Evolutionary conservation across 2,797 vertebrate genomes (phyloP), one percentile per base, ranked within the genome.

Genomic region (Sparidentex hasta): DNA sequence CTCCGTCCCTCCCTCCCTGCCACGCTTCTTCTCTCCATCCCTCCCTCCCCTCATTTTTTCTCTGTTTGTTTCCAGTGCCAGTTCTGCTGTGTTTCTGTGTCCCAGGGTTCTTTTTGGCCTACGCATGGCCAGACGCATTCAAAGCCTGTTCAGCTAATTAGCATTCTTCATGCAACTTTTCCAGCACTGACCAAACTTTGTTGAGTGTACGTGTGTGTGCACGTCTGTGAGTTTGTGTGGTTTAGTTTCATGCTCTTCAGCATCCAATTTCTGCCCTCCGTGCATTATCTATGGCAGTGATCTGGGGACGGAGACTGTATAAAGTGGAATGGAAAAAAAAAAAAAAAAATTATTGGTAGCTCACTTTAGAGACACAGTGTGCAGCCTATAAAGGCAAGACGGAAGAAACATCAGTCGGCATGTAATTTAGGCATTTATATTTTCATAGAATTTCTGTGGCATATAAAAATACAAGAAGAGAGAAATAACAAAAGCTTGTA

Each of bases 11-110:
- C 87, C 90, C 87, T 90, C 87, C 80, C 87, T 85, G 78, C 85
- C 80, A 84, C 78, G 82, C 88, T 84, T 80, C 85, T 80, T 84
- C 86, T 85, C 82, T 88, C 88, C 84, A 78, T 93, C 81, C 81
- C 74, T 90, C 81, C 78, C 87, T 90, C 88, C 87, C 90, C 90
- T 85, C 74, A 92, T 92, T 93, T 81, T 90, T 90, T 86, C 87
- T 90, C 90, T 90, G 93, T 95, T 95, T 95, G 94, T 95, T 93
- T 95, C 92, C 89, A 90, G 91, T 95, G 94, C 94, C 95, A 95
- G 95, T 95, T 95, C 94, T 93, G 93, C 92, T 93, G 92, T 89
- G 90, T 94, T 90, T 94, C 94, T 94, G 93, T 94, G 92, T 95
- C 93, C 93, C 89, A 89, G 90, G 88, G 93, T 93, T 93, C 90